Evolutionary conservation across 2,888 invertebrate species (phyloP).

Genomic region (Pecten maximus): DNA sequence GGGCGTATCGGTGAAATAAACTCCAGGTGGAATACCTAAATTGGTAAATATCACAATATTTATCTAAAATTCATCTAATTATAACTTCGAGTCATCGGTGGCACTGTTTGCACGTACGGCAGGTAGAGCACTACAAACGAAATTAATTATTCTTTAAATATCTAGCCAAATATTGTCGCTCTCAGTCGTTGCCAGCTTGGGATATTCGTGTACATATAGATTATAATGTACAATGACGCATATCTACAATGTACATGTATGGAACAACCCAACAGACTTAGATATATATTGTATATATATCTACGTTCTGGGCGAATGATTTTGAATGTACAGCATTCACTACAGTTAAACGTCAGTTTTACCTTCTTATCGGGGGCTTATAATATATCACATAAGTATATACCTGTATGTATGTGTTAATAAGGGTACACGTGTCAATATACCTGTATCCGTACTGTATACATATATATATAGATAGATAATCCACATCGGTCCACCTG

Average conservation of each 20-base stretch:
- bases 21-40: neutral
- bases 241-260: neutral
- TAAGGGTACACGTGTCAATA: neutral
- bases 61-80: neutral
- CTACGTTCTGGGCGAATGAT: neutral
- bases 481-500: neutral
- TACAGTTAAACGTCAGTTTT: neutral
- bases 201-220: neutral
- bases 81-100: neutral
- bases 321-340: constrained; percentile 7
- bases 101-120: neutral
- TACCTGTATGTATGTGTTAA: neutral
- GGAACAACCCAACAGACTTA: neutral
- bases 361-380: neutral
- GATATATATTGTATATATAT: neutral
- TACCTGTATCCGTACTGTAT: too few species aligned
- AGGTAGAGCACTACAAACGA: neutral
- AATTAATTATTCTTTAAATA: neutral
- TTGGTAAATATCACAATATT: neutral
- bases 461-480: neutral
- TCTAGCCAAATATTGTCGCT: neutral
- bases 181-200: neutral
- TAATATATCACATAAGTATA: neutral
- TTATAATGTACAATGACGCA: neutral
- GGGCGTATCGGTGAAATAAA: neutral